Conservation (phyloP, 2,113 vertebrate species). For the Cricetomys ansorgei region DNA sequence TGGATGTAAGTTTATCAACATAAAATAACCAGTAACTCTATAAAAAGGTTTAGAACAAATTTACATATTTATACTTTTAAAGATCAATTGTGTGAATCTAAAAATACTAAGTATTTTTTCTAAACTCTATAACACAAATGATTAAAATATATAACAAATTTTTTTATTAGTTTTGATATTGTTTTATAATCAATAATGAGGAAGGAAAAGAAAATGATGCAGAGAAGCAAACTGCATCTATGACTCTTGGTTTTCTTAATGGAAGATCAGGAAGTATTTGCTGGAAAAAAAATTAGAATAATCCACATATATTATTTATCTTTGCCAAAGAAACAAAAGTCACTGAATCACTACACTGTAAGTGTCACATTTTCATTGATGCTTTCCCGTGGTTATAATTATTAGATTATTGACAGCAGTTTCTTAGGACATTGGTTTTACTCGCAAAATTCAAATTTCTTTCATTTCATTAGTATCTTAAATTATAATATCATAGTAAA, state of each 20-base stretch:
- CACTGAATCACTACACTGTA: not conserved
- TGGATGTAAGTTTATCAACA: not conserved
- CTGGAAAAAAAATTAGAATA: not conserved
- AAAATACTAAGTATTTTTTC: not conserved
- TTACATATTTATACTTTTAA: not conserved
- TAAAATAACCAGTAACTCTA: not conserved
- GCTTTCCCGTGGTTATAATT: not conserved
- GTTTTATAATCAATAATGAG: not conserved
- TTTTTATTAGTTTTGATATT: not conserved
- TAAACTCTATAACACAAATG: not conserved
- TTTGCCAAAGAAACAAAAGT: not conserved
- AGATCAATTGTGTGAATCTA: not conserved
- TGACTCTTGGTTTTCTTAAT: not conserved
- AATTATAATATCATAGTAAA: not conserved
- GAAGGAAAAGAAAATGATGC: not conserved
- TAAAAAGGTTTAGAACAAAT: not conserved
- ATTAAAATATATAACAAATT: not conserved
- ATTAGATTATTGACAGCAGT: not conserved
- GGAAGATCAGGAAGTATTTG: not conserved
- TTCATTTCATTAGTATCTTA: not conserved
- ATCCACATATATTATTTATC: not conserved
- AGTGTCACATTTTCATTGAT: not conserved
- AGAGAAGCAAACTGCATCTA: not conserved
- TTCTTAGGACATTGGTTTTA: not conserved
- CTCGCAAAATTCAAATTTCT: not conserved